Evolutionary conservation across 2,797 vertebrate genomes (phyloP), one percentile per base, ranked within the genome.

Genomic region (Sebastes oblongus): DNA sequence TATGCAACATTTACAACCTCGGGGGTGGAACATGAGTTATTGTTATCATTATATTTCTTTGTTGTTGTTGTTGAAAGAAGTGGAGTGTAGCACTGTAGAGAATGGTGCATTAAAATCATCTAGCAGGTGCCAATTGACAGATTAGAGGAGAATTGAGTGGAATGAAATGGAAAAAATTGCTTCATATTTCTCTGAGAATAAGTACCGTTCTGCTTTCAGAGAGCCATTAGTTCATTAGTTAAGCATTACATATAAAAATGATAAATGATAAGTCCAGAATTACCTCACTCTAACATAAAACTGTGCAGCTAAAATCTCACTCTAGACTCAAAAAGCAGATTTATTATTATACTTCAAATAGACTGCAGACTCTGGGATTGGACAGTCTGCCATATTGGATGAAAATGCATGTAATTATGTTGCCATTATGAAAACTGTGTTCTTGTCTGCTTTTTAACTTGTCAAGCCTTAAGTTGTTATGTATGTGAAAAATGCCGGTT

Each of bases 401-500:
- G 10, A 7, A 75, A 66, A 71, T 59, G 9, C 66, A 55, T 79
- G 50, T 67, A 30, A 81, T 68, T 55, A 13, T 68, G 16, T 56
- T 27, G 22, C 24, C 9, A 56, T 58, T 75, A 72, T 42, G 29
- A 64, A 75, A 66, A 70, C 4, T 8, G 14, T 29, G 14, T 54
- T 81, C 59, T 18, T 9, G 27, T 25, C 32, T 60, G 52, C n/a
- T 27, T 71, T 83, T 86, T 73, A 82, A 75, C 29, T 61, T 70
- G 70, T 81, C 64, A 78, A 52, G 61, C 12, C 30, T 72, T 6
- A 83, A 77, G 42, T 66, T 66, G 39, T 67, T 68, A 72, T 70
- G 52, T 5, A 9, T 54, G 1, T 72, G 34, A 70, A 62, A 73
- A 76, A 71, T 46, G 3, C 13, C 56, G 24, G 22, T 75, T 76